Evolutionary conservation across 2,888 invertebrate species (phyloP).

Genomic region (Alcis repandata): DNA sequence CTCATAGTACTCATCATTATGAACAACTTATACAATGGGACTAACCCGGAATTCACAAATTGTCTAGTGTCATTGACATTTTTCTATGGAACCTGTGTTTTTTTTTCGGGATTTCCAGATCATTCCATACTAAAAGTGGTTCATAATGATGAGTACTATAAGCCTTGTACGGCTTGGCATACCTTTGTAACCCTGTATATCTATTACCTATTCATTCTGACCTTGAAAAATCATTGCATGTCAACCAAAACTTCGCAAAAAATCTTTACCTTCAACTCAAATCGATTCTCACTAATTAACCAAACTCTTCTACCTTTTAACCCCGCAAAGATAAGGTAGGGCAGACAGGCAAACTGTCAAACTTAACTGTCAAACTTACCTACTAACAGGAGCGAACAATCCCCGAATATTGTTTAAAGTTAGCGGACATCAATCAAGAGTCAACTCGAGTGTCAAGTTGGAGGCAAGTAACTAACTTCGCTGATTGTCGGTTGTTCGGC

Average conservation of each 20-base stretch:
- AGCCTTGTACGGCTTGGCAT: too few species aligned
- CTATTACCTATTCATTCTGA: too few species aligned
- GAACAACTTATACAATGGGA: too few species aligned
- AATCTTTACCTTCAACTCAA: conserved; percentile 15
- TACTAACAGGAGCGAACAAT: conserved; percentile 24
- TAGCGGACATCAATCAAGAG: conserved; percentile 44
- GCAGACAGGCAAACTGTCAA: conserved; percentile 31
- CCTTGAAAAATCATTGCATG: too few species aligned
- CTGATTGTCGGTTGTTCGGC: conserved; percentile 29
- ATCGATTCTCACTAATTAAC: conserved; percentile 28
- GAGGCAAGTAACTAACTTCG: conserved; percentile 30
- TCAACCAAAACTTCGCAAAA: background rate
- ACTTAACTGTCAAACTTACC: conserved; percentile 18
- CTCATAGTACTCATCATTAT: too few species aligned
- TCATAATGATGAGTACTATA: too few species aligned
- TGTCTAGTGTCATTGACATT: too few species aligned
- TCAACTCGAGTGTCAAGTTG: conserved; percentile 40
- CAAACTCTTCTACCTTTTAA: conserved; percentile 20
- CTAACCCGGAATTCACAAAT: too few species aligned
- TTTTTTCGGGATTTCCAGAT: too few species aligned
- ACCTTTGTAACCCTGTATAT: too few species aligned
- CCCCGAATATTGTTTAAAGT: conserved; percentile 44
- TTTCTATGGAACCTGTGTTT: too few species aligned
- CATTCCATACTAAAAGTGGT: too few species aligned
- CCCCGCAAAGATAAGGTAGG: conserved; percentile 31